Conservation (phyloP, 2,113 vertebrate species). For the Tragulus kanchil region DNA sequence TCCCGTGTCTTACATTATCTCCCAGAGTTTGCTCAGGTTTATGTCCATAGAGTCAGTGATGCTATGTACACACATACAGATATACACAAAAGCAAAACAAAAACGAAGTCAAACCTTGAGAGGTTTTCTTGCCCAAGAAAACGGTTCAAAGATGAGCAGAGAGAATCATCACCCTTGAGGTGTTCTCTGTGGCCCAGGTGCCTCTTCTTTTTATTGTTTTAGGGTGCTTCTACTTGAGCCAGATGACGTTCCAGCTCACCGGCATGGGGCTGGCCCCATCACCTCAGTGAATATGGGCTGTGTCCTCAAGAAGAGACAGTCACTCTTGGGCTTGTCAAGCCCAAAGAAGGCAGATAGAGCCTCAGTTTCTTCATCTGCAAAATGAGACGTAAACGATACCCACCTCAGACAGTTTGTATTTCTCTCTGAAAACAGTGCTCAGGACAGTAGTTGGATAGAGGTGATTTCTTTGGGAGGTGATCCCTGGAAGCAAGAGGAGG, state of each 20-base stretch:
- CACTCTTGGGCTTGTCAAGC: neutral
- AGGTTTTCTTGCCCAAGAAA: neutral
- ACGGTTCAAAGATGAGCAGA: neutral
- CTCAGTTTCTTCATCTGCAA: conserved; percentile 1
- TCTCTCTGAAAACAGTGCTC: neutral
- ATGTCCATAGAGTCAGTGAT: neutral
- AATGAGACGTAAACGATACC: neutral
- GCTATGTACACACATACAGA: neutral
- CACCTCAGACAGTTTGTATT: neutral
- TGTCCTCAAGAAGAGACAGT: neutral
- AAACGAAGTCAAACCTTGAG: neutral
- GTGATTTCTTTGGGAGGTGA: neutral
- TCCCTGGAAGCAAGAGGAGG: neutral
- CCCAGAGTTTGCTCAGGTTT: neutral
- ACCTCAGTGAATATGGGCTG: neutral
- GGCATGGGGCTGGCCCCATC: neutral
- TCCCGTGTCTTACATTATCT: neutral
- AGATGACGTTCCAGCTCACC: neutral
- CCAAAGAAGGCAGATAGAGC: neutral
- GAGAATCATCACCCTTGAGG: neutral
- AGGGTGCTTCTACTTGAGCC: neutral
- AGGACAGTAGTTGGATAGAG: neutral
- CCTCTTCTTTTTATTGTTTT: neutral
- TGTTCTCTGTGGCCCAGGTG: neutral
- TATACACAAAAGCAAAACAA: conserved; percentile 33